phyloP scores from a whole-genome alignment of 2,888 invertebrate genomes.

The Nudaria mundana region DNA sequence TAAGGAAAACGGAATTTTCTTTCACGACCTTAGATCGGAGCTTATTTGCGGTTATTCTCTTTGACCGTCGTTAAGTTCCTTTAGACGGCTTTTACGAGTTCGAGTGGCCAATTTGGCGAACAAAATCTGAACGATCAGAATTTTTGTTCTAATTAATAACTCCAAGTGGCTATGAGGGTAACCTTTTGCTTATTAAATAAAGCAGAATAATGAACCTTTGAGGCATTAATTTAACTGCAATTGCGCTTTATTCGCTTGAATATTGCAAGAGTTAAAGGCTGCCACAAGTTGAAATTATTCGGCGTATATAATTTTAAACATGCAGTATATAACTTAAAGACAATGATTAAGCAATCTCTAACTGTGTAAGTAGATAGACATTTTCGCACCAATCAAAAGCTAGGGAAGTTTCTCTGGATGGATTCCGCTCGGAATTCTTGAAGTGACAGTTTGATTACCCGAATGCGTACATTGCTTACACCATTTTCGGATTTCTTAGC shows the following conservation, averaged over 20 bases:
- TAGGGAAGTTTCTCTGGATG: constrained; percentile 72
- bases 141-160: constrained; percentile 80
- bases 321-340: constrained; percentile 43
- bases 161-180: constrained; percentile 54
- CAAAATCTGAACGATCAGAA: constrained; percentile 78
- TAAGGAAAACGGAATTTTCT: constrained; percentile 77
- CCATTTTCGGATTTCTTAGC: constrained; percentile 68
- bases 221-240: constrained; percentile 57
- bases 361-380: constrained; percentile 68
- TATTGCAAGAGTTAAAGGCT: constrained; percentile 18
- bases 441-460: constrained; percentile 81
- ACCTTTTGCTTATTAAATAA: constrained; percentile 65
- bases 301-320: constrained; percentile 26
- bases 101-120: constrained; percentile 78
- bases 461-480: constrained; percentile 73
- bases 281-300: constrained; percentile 17
- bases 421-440: constrained; percentile 78
- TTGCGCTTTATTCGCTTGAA: constrained; percentile 34
- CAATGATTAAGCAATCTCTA: constrained; percentile 71
- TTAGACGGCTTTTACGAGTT: constrained; percentile 77
- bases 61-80: constrained; percentile 81
- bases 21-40: constrained; percentile 71
- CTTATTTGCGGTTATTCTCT: constrained; percentile 81
- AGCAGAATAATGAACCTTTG: constrained; percentile 58
- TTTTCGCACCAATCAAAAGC: constrained; percentile 77